A percentile compares a stretch with the other conserved stretches of the same genome.
Conservation (phyloP, 2,113 vertebrate species). For the Gymnarchus niloticus region DNA sequence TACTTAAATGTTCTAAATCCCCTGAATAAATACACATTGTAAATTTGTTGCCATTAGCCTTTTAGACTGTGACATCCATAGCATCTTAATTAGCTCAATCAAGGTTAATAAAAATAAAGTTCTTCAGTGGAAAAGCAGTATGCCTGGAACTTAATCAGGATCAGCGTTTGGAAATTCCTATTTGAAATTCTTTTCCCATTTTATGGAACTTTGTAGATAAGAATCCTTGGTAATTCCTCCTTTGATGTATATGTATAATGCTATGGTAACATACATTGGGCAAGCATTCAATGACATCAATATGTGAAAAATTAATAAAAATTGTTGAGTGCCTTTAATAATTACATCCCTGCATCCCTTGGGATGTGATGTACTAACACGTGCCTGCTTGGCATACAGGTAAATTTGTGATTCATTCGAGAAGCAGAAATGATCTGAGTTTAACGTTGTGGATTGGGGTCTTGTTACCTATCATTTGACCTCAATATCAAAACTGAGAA, state of each 20-base stretch:
- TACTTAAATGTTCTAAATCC: neutral
- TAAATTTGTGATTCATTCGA: slow-evolving; percentile 1
- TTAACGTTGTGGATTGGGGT: neutral
- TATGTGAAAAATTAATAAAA: neutral
- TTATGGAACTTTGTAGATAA: neutral
- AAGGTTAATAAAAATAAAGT: neutral
- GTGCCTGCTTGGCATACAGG: neutral
- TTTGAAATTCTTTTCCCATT: neutral
- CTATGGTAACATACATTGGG: neutral
- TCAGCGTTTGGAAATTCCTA: neutral
- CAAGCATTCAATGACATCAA: neutral
- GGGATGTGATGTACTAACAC: neutral
- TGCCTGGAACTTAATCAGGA: neutral
- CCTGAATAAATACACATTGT: neutral
- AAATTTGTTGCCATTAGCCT: neutral
- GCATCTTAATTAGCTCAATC: neutral
- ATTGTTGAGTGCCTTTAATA: neutral
- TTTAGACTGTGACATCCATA: neutral
- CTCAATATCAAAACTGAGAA: neutral
- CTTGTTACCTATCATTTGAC: neutral
- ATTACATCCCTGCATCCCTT: neutral
- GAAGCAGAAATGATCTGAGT: neutral
- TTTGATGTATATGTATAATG: neutral
- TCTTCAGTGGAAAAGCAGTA: neutral
- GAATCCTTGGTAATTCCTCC: neutral